Percentiles rank a stretch among this genome's conserved stretches.
Evolutionary conservation across 37 sponge, comb jelly and placozoan species (phyloP).

Genomic region (Amphimedon queenslandica): DNA sequence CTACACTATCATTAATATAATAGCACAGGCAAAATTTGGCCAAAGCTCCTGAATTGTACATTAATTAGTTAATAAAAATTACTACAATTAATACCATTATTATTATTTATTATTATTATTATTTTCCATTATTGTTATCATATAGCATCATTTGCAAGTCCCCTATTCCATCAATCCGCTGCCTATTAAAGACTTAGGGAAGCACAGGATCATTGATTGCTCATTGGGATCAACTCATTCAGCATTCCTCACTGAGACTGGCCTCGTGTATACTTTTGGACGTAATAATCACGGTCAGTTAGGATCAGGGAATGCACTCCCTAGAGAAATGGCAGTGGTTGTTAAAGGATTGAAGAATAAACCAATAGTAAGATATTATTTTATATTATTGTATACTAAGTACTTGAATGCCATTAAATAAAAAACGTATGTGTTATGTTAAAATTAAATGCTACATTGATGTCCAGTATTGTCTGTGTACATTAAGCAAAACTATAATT

Average conservation of each 20-base stretch:
- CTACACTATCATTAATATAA: too few species aligned
- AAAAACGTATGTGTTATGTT: too few species aligned
- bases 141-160: slow-evolving; percentile 58
- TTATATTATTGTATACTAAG: not conserved
- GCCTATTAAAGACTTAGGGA: slow-evolving; percentile 73
- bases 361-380: slow-evolving; percentile 48
- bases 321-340: slow-evolving; percentile 25
- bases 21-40: too few species aligned
- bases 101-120: not conserved
- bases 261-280: slow-evolving; percentile 88
- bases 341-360: slow-evolving; percentile 44
- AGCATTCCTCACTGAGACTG: slow-evolving; percentile 76
- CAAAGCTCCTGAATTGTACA: not conserved
- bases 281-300: slow-evolving; percentile 89
- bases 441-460: not conserved
- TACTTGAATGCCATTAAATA: not conserved
- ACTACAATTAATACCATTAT: not conserved
- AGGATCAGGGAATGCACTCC: slow-evolving; percentile 54
- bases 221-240: slow-evolving; percentile 89
- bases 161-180: slow-evolving; percentile 41
- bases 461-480: not conserved
- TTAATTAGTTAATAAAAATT: not conserved
- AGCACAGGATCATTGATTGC: slow-evolving; percentile 84
- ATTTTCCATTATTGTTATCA: slow-evolving; percentile 3
- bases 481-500: not conserved